Percentiles rank a stretch among this genome's conserved stretches.
Evolutionary conservation across 1,140 invertebrate species (phyloP).

Genomic region (Carcinoscorpius rotundicauda): DNA sequence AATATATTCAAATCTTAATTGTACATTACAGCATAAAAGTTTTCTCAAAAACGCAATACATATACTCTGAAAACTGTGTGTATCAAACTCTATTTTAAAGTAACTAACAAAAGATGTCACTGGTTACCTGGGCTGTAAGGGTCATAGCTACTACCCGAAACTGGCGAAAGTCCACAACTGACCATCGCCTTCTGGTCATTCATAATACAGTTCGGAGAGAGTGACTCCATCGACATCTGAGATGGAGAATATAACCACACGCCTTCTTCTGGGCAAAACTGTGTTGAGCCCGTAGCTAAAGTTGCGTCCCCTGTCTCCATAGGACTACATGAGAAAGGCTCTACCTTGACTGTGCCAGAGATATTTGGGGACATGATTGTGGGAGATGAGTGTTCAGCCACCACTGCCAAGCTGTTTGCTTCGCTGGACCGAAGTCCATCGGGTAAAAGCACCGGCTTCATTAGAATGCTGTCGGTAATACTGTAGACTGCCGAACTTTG

Average conservation of each 20-base stretch:
- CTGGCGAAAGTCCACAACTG: conserved; percentile 53
- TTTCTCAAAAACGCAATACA: too few species aligned
- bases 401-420: not conserved
- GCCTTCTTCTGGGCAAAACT: conserved; percentile 30
- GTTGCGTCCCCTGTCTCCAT: conserved; percentile 39
- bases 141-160: conserved; percentile 33
- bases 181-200: conserved; percentile 4
- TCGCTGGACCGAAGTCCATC: too few species aligned
- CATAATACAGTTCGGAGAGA: conserved; percentile 35
- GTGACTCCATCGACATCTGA: conserved; percentile 41
- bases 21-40: too few species aligned
- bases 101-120: too few species aligned
- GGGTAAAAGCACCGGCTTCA: too few species aligned
- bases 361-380: conserved; percentile 14
- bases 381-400: conserved; percentile 12
- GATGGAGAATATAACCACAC: conserved; percentile 31
- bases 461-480: too few species aligned
- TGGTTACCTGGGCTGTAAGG: too few species aligned
- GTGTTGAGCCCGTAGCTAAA: conserved; percentile 31
- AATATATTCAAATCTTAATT: too few species aligned
- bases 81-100: too few species aligned
- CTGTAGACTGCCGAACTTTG: too few species aligned
- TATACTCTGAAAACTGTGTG: too few species aligned
- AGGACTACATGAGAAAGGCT: conserved; percentile 26
- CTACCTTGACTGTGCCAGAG: conserved; percentile 23